Conservation (phyloP, 2,113 vertebrate genomes). For the Hypocryptadius cinnamomeus region DNA sequence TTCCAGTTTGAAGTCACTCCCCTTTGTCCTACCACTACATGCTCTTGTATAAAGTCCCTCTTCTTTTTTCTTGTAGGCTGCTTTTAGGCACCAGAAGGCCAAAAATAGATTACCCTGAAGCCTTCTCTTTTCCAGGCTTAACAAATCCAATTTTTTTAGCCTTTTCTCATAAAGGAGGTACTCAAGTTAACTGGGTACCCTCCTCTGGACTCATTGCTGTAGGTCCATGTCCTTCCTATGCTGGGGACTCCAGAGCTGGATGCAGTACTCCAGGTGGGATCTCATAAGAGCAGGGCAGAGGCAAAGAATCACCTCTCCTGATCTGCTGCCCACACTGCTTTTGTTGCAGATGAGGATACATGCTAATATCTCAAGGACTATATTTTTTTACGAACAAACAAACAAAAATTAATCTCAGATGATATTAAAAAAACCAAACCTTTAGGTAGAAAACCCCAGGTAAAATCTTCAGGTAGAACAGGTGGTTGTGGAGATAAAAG, state of each 20-base stretch:
- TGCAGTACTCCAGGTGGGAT: background rate
- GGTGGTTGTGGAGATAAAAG: background rate
- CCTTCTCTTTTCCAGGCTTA: background rate
- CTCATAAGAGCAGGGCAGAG: background rate
- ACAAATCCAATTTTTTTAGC: background rate
- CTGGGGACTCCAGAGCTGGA: background rate
- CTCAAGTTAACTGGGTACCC: background rate
- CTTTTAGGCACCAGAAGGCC: background rate
- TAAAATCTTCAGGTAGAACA: background rate
- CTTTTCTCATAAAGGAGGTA: background rate
- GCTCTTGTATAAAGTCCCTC: background rate
- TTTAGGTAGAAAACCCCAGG: background rate
- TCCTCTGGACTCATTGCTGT: background rate
- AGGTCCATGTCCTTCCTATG: background rate
- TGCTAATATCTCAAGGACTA: background rate
- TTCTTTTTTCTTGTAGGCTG: background rate
- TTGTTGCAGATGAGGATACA: background rate
- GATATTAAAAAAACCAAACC: background rate
- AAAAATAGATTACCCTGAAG: background rate
- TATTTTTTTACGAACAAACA: background rate
- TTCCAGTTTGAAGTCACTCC: background rate
- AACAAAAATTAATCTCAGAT: background rate
- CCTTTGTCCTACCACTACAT: too few species aligned
- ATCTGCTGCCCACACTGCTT: background rate
- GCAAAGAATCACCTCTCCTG: background rate